Base-by-base conservation (phyloP, 2,113 vertebrate species). In the Damaliscus lunatus region DNA sequence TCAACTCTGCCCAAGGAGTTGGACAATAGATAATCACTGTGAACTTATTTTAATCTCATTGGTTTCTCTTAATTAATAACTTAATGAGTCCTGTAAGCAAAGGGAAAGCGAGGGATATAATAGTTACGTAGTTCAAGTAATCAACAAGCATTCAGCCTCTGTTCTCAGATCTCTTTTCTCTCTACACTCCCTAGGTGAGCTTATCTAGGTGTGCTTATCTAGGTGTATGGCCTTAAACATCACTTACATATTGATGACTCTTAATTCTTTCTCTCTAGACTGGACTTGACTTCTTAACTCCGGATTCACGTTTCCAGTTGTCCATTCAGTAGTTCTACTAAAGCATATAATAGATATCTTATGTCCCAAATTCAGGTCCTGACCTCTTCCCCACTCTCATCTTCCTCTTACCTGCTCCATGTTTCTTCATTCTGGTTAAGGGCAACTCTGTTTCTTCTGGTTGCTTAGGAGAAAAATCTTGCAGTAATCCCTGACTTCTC, bases 11-110 rank as follows among this genome's bases (percentile, higher is more conserved):
- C 60, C 36, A 52, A 83, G 36, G 12, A 57, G n/a, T 7, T 60
- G n/a, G 40, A 77, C 71, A 77, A 43, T 27, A 77, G 40, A 77
- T 27, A 27, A 43, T 77, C 23, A 77, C 40, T 43, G 43, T 77
- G 71, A 77, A 77, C 71, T 92, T 86, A 78, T 80, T 71, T 95
- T 81, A 71, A 85, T 60, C 80, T 97, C 57, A 8, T 53, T 95
- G 59, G 40, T 92, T 90, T 93, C 67, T 87, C 55, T 82, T 94
- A 81, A 55, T 91, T 94, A 84, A 90, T 55, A 77, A 33, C 67
- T 48, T 62, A 95, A 15, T 55, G 62, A 88, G 25, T 36, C n/a
- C 23, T 91, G 17, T 60, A 91, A 83, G 77, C 46, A 84, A 36
- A 59, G 29, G 67, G 80, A 92, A 85, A 89, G 36, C 7, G 50